Percentiles rank a stretch among this genome's conserved stretches.
Evolutionary conservation across 2,113 vertebrate species (phyloP).

Genomic region (Cinclus cinclus): DNA sequence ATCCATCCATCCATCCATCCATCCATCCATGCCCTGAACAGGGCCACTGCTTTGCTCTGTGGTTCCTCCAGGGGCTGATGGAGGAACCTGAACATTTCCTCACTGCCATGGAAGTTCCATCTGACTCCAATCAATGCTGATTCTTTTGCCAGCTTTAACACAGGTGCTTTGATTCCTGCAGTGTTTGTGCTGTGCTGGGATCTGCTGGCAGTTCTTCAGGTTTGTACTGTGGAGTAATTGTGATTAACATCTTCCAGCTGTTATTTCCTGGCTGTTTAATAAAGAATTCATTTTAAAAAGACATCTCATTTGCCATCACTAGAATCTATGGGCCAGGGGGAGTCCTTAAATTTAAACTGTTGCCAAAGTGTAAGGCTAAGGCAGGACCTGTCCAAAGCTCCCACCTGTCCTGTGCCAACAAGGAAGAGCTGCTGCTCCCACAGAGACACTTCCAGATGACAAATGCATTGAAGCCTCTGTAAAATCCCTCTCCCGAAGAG

Average conservation of each 20-base stretch:
- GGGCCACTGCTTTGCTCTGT: too few relatives aligned
- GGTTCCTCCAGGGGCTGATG: too few relatives aligned
- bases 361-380: neutral
- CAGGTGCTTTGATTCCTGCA: neutral
- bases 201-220: fast-evolving
- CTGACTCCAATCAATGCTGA: fast-evolving
- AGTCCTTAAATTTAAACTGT: neutral
- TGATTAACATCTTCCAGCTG: too few relatives aligned
- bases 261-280: neutral
- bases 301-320: neutral
- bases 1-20: too few relatives aligned
- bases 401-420: neutral
- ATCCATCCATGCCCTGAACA: too few relatives aligned
- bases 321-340: too few relatives aligned
- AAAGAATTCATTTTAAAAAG: neutral
- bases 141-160: neutral
- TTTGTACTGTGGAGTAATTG: neutral
- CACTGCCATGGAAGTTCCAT: too few relatives aligned
- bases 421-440: neutral
- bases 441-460: neutral
- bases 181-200: neutral
- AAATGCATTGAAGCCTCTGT: neutral
- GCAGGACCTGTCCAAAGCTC: neutral
- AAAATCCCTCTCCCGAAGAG: neutral
- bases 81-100: too few relatives aligned